Conservation (phyloP, 64 coral and sea anemone genomes). For the Anthopleura sola region DNA sequence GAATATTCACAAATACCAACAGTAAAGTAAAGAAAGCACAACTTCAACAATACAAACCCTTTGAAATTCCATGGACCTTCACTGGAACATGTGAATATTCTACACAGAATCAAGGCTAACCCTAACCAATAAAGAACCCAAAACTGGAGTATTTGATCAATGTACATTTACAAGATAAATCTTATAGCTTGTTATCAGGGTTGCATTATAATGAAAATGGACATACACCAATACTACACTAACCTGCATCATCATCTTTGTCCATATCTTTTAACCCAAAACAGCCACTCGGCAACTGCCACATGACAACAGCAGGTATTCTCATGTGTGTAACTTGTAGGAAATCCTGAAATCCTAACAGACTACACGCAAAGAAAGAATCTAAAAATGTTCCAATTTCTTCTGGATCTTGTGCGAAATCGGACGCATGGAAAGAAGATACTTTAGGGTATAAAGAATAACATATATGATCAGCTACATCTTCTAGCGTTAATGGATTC, state of each 20-base stretch:
- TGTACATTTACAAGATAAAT: no score
- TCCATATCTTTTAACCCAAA: not conserved
- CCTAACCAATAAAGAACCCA: no score
- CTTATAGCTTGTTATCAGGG: no score
- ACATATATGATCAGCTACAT: slow-evolving; percentile 6
- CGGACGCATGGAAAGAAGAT: slow-evolving; percentile 5
- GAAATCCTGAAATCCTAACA: slow-evolving; percentile 21
- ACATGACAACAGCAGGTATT: slow-evolving; percentile 2
- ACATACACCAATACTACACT: no score
- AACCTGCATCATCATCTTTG: not conserved
- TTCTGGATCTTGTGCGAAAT: not conserved
- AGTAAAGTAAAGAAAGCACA: no score
- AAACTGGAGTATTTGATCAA: no score
- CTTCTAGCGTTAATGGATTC: not conserved
- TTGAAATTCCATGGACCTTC: no score
- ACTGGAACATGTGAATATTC: no score
- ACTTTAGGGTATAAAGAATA: slow-evolving; percentile 12
- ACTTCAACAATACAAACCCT: no score
- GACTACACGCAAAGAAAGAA: slow-evolving; percentile 8
- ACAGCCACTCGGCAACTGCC: slow-evolving; percentile 11
- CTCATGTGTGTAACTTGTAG: slow-evolving; percentile 20
- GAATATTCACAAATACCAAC: no score
- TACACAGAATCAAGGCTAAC: no score
- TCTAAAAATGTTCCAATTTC: slow-evolving; percentile 8
- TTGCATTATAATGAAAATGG: no score